Evolutionary conservation across 2,888 invertebrate genomes (phyloP), one percentile per base, ranked within the genome.

Genomic region (Drosophila mimetica): DNA sequence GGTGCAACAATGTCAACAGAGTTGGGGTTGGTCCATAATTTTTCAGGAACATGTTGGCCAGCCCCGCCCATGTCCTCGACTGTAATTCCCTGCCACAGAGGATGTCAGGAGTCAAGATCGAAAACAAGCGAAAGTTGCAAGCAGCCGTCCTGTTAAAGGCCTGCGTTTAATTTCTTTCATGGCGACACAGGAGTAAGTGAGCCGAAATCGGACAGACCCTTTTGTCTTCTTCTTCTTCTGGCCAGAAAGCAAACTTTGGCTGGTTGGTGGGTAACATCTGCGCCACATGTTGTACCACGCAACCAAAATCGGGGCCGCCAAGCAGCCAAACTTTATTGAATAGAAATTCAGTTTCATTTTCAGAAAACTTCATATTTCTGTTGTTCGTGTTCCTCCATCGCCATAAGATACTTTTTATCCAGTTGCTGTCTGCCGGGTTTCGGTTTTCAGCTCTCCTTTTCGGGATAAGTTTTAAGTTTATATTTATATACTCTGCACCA

Each of bases 101-200:
- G 67, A 87, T 71, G 83, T 58, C 82, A 82, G 59, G 71, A 82
- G 82, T 82, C 88, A 81, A 86, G 65, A 72, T 72, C 74, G 57
- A 71, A 65, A 64, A 58, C 57, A 73, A 71, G 50, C 28, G 37
- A 71, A 59, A 67, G 71, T 67, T 67, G 59, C 46, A 46, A 14
- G 71, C 34, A 69, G 16, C 22, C 48, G 46, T 20, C 57, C 50
- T 79, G 74, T 83, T 71, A 76, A 70, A 50, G 58, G 22, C 55
- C 66, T 79, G 74, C 79, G 71, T 79, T 82, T 86, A 82, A 81
- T 88, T 81, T 83, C 76, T 70, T 76, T 86, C 83, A 76, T 64
- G 39, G 55, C 30, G 42, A 69, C 63, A 74, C 42, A 66, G 60
- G 41, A 60, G 47, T 59, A 69, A 70, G 63, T 60, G 63, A 66